Conservation (phyloP, 2,888 invertebrate genomes). For the Acanthosepion lycidas region DNA sequence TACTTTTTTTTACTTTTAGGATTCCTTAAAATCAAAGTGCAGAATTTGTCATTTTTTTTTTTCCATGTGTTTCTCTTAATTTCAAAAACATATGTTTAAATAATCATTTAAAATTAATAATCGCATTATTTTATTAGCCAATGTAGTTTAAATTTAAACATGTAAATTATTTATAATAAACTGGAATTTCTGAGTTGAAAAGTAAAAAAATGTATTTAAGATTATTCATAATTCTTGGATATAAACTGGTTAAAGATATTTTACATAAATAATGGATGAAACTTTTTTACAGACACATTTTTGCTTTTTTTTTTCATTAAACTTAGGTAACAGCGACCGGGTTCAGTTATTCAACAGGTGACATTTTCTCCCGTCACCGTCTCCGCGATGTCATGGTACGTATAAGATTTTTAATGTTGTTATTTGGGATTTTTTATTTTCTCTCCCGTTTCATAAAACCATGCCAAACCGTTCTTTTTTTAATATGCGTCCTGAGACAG, state of each 20-base stretch:
- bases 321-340: background rate
- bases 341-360: conserved; percentile 8
- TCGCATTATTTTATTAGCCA: no score
- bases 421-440: background rate
- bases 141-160: background rate
- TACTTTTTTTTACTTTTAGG: no score
- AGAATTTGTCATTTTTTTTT: no score
- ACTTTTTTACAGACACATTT: no score
- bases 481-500: background rate
- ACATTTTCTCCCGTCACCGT: conserved; percentile 8
- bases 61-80: no score
- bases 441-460: background rate
- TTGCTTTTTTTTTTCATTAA: no score
- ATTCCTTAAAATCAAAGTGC: no score
- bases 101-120: no score
- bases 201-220: background rate
- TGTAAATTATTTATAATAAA: background rate
- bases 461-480: background rate
- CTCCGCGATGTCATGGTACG: conserved; percentile 15
- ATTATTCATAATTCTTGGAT: background rate
- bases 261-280: background rate
- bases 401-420: background rate
- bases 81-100: no score
- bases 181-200: background rate
- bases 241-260: background rate